phyloP scores from a whole-genome alignment of 2,113 vertebrate genomes.

The Halichoeres trimaculatus region DNA sequence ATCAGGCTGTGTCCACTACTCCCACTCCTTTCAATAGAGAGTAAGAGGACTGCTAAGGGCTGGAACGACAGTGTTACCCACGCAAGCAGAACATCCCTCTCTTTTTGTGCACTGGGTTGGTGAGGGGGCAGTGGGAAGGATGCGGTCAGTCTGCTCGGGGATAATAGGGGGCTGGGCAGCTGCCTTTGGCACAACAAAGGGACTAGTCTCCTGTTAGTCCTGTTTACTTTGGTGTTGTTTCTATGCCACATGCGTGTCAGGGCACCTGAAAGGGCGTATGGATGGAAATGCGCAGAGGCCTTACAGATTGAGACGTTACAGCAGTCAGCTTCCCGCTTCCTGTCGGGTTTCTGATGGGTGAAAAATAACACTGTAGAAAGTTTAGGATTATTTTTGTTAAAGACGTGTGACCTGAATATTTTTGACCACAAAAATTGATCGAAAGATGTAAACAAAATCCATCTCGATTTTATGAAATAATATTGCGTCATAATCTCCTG shows the following conservation, averaged over 20 bases:
- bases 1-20: slow-evolving; percentile 85
- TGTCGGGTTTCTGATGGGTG: slow-evolving; percentile 25
- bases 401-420: slow-evolving; percentile 3
- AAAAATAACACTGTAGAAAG: slow-evolving; percentile 18
- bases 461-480: background rate
- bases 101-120: slow-evolving; percentile 90
- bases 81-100: slow-evolving; percentile 89
- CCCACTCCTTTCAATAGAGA: slow-evolving; percentile 81
- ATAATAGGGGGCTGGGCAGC: slow-evolving; percentile 92
- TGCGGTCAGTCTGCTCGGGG: slow-evolving; percentile 86
- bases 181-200: slow-evolving; percentile 88
- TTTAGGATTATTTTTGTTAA: slow-evolving; percentile 28
- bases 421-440: background rate
- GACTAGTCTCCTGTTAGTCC: slow-evolving; percentile 85
- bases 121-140: slow-evolving; percentile 84
- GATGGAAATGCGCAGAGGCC: slow-evolving; percentile 60
- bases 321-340: slow-evolving; percentile 24
- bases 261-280: slow-evolving; percentile 84
- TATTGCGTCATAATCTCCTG: background rate
- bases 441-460: background rate
- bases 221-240: slow-evolving; percentile 92
- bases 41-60: slow-evolving; percentile 82
- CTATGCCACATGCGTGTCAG: slow-evolving; percentile 85
- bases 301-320: slow-evolving; percentile 75
- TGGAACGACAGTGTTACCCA: slow-evolving; percentile 82